A percentile compares a stretch with the other conserved stretches of the same genome.
Evolutionary conservation across 2,888 invertebrate species (phyloP).

Genomic region (Cryptocephalus primarius): DNA sequence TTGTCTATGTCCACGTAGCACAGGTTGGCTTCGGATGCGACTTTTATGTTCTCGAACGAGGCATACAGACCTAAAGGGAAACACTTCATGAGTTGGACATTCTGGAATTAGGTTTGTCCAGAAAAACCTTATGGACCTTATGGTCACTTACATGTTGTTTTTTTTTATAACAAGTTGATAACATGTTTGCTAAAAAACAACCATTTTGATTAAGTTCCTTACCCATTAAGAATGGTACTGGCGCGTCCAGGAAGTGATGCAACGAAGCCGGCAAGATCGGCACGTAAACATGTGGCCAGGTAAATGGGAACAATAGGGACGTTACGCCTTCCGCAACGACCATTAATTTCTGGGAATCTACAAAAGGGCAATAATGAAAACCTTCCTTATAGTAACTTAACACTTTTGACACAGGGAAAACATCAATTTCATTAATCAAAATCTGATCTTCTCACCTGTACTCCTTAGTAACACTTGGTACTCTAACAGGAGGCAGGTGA

Average conservation of each 20-base stretch:
- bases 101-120: too few relatives aligned
- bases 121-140: too few relatives aligned
- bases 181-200: too few relatives aligned
- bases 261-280: constrained; percentile 92
- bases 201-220: constrained; percentile 8
- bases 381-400: too few relatives aligned
- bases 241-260: constrained; percentile 95
- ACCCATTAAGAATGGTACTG: constrained; percentile 99
- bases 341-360: constrained; percentile 93
- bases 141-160: too few relatives aligned
- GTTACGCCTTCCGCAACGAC: constrained; percentile 91
- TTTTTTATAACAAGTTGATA: too few relatives aligned
- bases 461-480: constrained; percentile 93
- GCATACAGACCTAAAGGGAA: constrained; percentile 46
- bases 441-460: constrained; percentile 51
- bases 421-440: not conserved
- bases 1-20: constrained; percentile 96
- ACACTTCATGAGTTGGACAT: not conserved
- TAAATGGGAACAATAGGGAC: constrained; percentile 83
- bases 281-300: constrained; percentile 98
- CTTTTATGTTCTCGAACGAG: constrained; percentile 49
- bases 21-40: constrained; percentile 73
- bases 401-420: too few relatives aligned
- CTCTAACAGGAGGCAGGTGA: constrained; percentile 90
- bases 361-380: constrained; percentile 23